Percentiles rank a stretch among this genome's conserved stretches.
These are phyloP conservation scores for Telenomus remus DNA, from an alignment of 1,140 invertebrate genomes.

Conservation along the genomic window DNA sequence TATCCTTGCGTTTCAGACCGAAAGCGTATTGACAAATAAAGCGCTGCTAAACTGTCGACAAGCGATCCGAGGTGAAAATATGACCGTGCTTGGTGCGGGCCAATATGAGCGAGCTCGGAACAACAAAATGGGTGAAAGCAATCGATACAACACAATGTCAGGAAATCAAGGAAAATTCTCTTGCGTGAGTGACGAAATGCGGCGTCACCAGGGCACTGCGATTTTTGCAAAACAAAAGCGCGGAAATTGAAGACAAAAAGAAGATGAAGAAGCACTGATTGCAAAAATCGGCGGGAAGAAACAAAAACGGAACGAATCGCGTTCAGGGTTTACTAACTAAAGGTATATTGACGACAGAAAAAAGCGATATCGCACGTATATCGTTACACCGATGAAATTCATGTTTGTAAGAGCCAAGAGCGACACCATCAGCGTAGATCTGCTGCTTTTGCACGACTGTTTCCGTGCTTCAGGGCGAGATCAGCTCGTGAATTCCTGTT, in stretches of 20 bases:
- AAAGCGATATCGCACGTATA: constrained; percentile 38
- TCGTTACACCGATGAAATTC: constrained; percentile 51
- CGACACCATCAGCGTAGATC: constrained; percentile 47
- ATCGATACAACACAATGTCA: constrained; percentile 30
- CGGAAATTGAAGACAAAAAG: not conserved
- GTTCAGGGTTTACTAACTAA: constrained; percentile 27
- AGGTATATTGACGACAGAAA: constrained; percentile 28
- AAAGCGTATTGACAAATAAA: constrained; percentile 30
- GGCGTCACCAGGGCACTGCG: not conserved
- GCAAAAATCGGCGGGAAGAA: not conserved
- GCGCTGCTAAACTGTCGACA: constrained; percentile 14
- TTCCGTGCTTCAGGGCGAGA: constrained; percentile 37
- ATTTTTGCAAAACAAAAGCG: not conserved
- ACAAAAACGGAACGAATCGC: constrained; percentile 20
- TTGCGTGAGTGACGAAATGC: not conserved
- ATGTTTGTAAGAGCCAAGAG: constrained; percentile 41
- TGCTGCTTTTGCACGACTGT: constrained; percentile 47
- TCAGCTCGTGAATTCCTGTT: constrained; percentile 59
- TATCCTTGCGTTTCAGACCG: constrained; percentile 12
- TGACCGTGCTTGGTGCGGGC: constrained; percentile 5
- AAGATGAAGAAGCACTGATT: constrained; percentile 1
- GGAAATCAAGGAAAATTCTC: constrained; percentile 21
- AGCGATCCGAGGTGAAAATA: constrained; percentile 31
- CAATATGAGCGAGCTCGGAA: constrained; percentile 17
- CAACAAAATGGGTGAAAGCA: constrained; percentile 21